phyloP scores from a whole-genome alignment of 2,888 invertebrate genomes.

The Pristionchus arcanus region DNA sequence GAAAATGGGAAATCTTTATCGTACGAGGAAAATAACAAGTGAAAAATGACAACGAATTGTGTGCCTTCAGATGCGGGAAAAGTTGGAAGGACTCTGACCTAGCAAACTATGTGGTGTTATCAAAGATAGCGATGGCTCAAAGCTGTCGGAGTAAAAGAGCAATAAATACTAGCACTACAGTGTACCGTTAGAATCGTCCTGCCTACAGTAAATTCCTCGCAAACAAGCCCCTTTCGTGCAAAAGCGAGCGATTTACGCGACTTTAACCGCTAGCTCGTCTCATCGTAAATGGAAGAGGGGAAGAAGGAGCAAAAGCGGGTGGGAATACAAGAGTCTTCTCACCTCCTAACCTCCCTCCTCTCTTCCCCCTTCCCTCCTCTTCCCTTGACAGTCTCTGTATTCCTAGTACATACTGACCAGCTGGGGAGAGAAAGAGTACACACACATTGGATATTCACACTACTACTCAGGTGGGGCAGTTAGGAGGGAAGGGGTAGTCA shows the following conservation, averaged over 20 bases:
- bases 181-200: not conserved
- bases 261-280: not conserved
- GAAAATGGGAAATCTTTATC: not conserved
- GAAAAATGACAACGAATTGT: not conserved
- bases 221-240: not conserved
- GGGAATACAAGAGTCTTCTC: conserved; percentile 41
- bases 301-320: conserved; percentile 28
- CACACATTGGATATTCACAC: conserved; percentile 41
- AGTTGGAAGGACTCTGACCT: too few species aligned
- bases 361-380: not conserved
- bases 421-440: conserved; percentile 3
- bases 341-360: not conserved
- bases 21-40: not conserved
- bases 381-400: conserved; percentile 36
- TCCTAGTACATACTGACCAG: conserved; percentile 47
- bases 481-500: not conserved
- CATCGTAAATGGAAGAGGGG: conserved; percentile 34
- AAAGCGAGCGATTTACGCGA: conserved; percentile 28
- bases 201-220: conserved; percentile 31
- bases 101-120: too few species aligned
- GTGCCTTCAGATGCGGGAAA: too few species aligned
- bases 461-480: conserved; percentile 20
- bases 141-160: too few species aligned
- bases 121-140: too few species aligned
- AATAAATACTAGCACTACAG: not conserved